Percentiles rank a stretch among this genome's conserved stretches.
These are phyloP conservation scores for Drosophila percnosoma DNA, from an alignment of 2,888 invertebrate species.

Conservation along the genomic window DNA sequence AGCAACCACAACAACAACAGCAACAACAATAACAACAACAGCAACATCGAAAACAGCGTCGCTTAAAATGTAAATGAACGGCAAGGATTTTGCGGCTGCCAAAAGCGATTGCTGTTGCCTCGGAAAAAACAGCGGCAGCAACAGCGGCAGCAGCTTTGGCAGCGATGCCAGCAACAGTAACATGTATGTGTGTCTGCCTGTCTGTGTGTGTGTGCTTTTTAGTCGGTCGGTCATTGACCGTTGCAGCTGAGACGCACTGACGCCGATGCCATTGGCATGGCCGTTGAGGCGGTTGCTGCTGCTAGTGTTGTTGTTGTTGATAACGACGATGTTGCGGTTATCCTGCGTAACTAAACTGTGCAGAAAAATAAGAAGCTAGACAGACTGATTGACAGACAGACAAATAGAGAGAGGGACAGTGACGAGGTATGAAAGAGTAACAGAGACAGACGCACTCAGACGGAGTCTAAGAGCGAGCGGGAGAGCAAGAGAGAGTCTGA, in stretches of 20 bases:
- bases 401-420: slow-evolving; percentile 28
- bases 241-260: slow-evolving; percentile 79
- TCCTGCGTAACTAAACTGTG: slow-evolving; percentile 57
- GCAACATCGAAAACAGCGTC: slow-evolving; percentile 2
- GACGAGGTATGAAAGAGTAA: slow-evolving; percentile 1
- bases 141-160: slow-evolving; percentile 35
- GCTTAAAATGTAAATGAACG: slow-evolving; percentile 43
- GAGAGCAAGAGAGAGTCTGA: slow-evolving; percentile 22
- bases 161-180: slow-evolving; percentile 43
- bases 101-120: slow-evolving; percentile 57
- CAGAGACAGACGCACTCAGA: slow-evolving; percentile 4
- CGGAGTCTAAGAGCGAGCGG: slow-evolving; percentile 1
- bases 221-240: slow-evolving; percentile 84
- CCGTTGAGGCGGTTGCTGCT: slow-evolving; percentile 45
- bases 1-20: slow-evolving; percentile 20
- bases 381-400: slow-evolving; percentile 11
- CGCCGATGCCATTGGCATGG: slow-evolving; percentile 75
- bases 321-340: slow-evolving; percentile 37
- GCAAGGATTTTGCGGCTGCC: slow-evolving; percentile 69
- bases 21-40: slow-evolving; percentile 18
- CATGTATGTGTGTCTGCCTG: slow-evolving; percentile 15
- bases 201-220: slow-evolving; percentile 63
- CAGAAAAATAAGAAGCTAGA: slow-evolving; percentile 27
- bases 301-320: slow-evolving; percentile 11
- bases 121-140: slow-evolving; percentile 50